These are phyloP conservation scores for Sinocyclocheilus rhinocerous DNA, from an alignment of 2,113 vertebrate genomes.

Conservation along the genomic window DNA sequence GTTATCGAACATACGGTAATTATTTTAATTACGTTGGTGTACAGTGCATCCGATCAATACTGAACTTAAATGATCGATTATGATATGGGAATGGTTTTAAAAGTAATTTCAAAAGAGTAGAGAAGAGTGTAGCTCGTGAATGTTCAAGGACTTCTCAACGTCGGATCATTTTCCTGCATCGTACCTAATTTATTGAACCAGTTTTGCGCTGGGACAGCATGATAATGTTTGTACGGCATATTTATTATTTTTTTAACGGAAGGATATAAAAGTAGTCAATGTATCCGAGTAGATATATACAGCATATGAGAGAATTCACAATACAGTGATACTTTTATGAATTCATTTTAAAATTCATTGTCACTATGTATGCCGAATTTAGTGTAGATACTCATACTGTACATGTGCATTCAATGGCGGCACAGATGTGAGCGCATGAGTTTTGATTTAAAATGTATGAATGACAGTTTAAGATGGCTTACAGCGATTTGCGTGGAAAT, in stretches of 20 bases:
- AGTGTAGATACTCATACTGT: conserved; percentile 42
- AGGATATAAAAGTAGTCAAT: conserved; percentile 48
- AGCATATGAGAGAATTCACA: conserved; percentile 32
- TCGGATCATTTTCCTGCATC: conserved; percentile 40
- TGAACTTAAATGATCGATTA: conserved; percentile 14
- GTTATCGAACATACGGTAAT: conserved; percentile 35
- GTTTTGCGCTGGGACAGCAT: conserved; percentile 42
- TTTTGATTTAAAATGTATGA: conserved; percentile 27
- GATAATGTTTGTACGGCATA: conserved; percentile 52
- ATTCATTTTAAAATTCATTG: conserved; percentile 36
- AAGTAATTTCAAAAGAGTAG: too few relatives aligned
- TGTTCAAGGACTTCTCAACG: conserved; percentile 4
- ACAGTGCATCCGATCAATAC: conserved; percentile 35
- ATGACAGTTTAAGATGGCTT: background rate
- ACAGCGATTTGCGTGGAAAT: background rate
- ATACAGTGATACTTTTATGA: conserved; percentile 29
- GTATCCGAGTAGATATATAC: conserved; percentile 42
- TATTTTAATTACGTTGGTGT: conserved; percentile 47
- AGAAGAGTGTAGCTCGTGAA: conserved; percentile 21
- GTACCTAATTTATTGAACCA: conserved; percentile 53
- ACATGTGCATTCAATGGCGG: conserved; percentile 6
- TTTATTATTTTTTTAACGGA: conserved; percentile 60
- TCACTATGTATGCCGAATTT: conserved; percentile 38
- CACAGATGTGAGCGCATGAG: conserved; percentile 7
- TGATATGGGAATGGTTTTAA: conserved; percentile 32